A percentile compares a stretch with the other conserved stretches of the same genome.
phyloP scores from a whole-genome alignment of 2,888 invertebrate genomes.

The Agriopis leucophaearia region DNA sequence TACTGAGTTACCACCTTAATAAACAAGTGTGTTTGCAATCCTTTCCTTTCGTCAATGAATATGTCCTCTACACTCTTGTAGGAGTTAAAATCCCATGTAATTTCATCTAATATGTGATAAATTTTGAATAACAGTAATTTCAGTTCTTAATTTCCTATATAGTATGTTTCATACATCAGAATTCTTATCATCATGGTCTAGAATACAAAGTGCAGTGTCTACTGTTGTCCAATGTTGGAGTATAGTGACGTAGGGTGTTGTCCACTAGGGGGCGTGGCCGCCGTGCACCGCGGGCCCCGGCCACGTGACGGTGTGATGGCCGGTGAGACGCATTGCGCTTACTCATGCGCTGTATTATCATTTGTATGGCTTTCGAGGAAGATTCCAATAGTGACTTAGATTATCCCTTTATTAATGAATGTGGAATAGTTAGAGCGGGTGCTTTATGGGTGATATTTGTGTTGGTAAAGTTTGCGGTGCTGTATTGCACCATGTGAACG shows the following conservation, averaged over 20 bases:
- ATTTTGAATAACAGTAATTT: background rate
- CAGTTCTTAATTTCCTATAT: background rate
- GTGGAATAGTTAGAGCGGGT: no score
- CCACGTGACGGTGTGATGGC: conserved; percentile 85
- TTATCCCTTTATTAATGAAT: background rate
- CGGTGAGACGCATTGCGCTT: conserved; percentile 75
- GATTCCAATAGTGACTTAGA: conserved; percentile 40
- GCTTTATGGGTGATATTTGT: no score
- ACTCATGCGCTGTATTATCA: conserved; percentile 39
- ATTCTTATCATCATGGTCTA: conserved; percentile 3
- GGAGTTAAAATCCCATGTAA: background rate
- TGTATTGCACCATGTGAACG: no score
- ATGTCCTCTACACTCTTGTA: no score
- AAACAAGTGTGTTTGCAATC: no score
- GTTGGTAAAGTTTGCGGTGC: no score
- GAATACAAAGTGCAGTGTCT: conserved; percentile 41
- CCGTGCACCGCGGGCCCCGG: conserved; percentile 73
- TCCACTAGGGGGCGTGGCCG: conserved; percentile 79
- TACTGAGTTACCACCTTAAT: no score
- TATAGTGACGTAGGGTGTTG: conserved; percentile 65
- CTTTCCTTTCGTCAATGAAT: background rate
- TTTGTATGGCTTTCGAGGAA: conserved; percentile 35
- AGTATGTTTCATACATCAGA: background rate
- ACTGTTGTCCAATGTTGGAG: conserved; percentile 32
- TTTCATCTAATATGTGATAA: background rate